These are phyloP conservation scores for Pyrochroa serraticornis DNA, from an alignment of 2,888 invertebrate genomes.

Conservation along the genomic window DNA sequence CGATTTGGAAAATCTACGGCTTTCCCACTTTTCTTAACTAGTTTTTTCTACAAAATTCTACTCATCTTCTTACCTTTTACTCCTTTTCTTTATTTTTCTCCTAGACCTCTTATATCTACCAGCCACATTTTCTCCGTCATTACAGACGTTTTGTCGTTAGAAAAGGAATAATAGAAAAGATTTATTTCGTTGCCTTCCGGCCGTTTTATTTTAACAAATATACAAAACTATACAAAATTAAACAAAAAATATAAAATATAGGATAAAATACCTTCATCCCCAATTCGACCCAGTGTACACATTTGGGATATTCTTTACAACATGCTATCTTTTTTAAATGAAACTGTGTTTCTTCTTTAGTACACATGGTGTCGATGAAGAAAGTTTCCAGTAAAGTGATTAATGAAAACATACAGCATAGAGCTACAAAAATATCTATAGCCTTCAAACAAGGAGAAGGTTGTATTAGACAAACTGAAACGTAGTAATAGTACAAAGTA, in stretches of 20 bases:
- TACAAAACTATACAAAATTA: constrained; percentile 7
- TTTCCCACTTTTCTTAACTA: too few species aligned
- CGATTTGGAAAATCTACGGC: too few species aligned
- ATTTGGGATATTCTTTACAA: constrained; percentile 19
- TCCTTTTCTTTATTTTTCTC: too few species aligned
- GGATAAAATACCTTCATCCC: constrained; percentile 32
- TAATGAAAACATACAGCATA: constrained; percentile 34
- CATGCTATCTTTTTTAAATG: constrained; percentile 16
- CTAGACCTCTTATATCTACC: too few species aligned
- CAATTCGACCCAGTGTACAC: constrained; percentile 26
- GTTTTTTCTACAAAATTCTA: too few species aligned
- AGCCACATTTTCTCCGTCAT: too few species aligned
- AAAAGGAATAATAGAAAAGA: too few species aligned
- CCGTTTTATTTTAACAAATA: too few species aligned
- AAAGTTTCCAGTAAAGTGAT: constrained; percentile 37
- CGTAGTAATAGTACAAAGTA: constrained; percentile 31
- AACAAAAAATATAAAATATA: constrained; percentile 34
- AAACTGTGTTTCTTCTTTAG: constrained; percentile 23
- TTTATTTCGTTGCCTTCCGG: too few species aligned
- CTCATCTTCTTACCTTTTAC: too few species aligned
- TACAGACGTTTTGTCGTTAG: too few species aligned
- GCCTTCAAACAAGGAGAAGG: constrained; percentile 37
- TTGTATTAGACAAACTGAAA: constrained; percentile 24
- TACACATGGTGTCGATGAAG: constrained; percentile 26
- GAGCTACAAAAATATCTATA: constrained; percentile 38